Percentiles rank a stretch among this genome's conserved stretches.
Conservation (phyloP, 2,888 invertebrate genomes). For the Seira sanloemensis region DNA sequence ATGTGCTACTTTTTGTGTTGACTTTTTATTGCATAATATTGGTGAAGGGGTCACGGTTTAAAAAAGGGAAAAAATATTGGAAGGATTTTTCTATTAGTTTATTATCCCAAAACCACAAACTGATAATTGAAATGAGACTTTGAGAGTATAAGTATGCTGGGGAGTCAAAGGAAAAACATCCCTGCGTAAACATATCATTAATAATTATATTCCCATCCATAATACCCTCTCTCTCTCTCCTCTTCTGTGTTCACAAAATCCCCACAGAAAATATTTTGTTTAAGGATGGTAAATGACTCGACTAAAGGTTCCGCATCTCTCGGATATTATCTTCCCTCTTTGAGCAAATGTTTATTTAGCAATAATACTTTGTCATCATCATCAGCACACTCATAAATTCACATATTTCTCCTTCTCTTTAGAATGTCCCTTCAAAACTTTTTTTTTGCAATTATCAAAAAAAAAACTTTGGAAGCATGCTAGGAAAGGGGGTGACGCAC, state of each 20-base stretch:
- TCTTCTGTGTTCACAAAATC: constrained; percentile 25
- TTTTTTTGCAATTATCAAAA: constrained; percentile 9
- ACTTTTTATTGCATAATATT: background rate
- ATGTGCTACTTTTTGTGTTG: no score
- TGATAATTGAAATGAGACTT: no score
- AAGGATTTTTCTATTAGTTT: background rate
- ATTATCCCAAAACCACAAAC: background rate
- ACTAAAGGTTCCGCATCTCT: background rate
- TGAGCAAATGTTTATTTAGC: constrained; percentile 64
- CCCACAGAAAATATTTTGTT: no score
- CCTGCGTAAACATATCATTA: constrained; percentile 62
- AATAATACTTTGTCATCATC: constrained; percentile 47
- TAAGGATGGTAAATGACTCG: background rate
- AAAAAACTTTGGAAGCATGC: background rate
- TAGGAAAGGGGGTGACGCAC: background rate
- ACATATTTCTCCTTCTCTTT: constrained; percentile 17
- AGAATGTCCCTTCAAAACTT: background rate
- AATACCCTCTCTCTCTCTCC: constrained; percentile 38
- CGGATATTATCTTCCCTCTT: background rate
- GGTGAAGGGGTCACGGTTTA: background rate
- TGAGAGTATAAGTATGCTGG: background rate
- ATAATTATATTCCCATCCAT: constrained; percentile 40
- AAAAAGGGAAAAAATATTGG: background rate
- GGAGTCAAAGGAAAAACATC: constrained; percentile 49
- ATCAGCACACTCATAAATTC: constrained; percentile 39